These are phyloP conservation scores for Tadarida brasiliensis DNA, from an alignment of 2,797 vertebrate genomes.

Conservation along the genomic window DNA sequence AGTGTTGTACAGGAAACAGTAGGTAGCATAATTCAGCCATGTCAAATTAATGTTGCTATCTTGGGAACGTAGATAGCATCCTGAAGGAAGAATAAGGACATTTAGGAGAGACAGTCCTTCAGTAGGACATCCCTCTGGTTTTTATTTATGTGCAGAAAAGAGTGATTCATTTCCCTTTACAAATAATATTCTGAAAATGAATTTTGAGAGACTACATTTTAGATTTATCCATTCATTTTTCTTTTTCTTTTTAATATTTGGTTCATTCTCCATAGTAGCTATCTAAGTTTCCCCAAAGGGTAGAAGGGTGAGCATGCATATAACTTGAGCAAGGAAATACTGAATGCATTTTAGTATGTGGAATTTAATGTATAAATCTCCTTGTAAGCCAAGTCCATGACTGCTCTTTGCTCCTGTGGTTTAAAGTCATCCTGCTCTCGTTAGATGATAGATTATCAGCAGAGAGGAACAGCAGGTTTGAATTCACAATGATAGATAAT, in stretches of 20 bases:
- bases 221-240: neutral
- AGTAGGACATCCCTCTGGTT: slow-evolving; percentile 80
- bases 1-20: slow-evolving; percentile 85
- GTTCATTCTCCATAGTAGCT: slow-evolving; percentile 42
- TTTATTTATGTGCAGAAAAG: slow-evolving; percentile 71
- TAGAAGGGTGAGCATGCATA: neutral
- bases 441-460: slow-evolving; percentile 71
- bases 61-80: slow-evolving; percentile 88
- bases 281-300: neutral
- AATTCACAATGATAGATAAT: slow-evolving; percentile 73
- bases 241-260: slow-evolving; percentile 54
- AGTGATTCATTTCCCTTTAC: slow-evolving; percentile 39
- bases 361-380: slow-evolving; percentile 52
- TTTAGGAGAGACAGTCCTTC: slow-evolving; percentile 90
- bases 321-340: slow-evolving; percentile 40
- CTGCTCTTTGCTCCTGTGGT: slow-evolving; percentile 65
- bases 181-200: slow-evolving; percentile 63
- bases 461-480: slow-evolving; percentile 70
- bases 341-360: neutral
- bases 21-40: slow-evolving; percentile 93
- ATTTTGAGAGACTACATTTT: neutral
- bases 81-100: slow-evolving; percentile 88
- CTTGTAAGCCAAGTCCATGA: slow-evolving; percentile 25
- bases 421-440: slow-evolving; percentile 67
- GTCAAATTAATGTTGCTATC: slow-evolving; percentile 94